Conservation (phyloP, 2,888 invertebrate genomes). For the Apodemia mormo region DNA sequence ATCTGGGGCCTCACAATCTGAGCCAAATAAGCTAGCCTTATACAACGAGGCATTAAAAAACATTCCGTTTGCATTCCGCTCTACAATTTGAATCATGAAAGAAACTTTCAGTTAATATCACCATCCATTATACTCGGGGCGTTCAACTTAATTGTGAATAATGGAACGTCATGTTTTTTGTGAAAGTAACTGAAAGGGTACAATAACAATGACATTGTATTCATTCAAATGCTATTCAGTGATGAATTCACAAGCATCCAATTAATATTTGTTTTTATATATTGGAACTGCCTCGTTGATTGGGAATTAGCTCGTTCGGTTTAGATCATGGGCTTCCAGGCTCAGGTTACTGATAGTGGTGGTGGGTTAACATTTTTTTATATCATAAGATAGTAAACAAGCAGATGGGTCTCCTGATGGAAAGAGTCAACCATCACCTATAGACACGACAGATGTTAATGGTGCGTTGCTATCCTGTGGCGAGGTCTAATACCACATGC, state of each 20-base stretch:
- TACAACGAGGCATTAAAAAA: too few relatives aligned
- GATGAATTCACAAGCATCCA: constrained; percentile 1
- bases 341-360: background rate
- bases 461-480: too few relatives aligned
- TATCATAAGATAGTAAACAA: too few relatives aligned
- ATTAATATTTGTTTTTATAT: background rate
- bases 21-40: too few relatives aligned
- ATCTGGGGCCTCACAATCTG: too few relatives aligned
- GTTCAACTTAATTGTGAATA: constrained; percentile 15
- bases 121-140: constrained; percentile 11
- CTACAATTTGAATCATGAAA: background rate
- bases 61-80: background rate
- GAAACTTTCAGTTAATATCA: constrained; percentile 15
- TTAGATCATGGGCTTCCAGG: background rate
- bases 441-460: too few relatives aligned
- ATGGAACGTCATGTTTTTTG: constrained; percentile 15
- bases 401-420: too few relatives aligned
- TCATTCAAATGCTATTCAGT: background rate
- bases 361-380: too few relatives aligned
- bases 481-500: too few relatives aligned
- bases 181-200: constrained; percentile 11
- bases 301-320: background rate
- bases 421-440: too few relatives aligned
- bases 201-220: constrained; percentile 7
- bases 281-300: background rate